phyloP scores from a whole-genome alignment of 2,888 invertebrate genomes.

The Synanthedon andrenaeformis region DNA sequence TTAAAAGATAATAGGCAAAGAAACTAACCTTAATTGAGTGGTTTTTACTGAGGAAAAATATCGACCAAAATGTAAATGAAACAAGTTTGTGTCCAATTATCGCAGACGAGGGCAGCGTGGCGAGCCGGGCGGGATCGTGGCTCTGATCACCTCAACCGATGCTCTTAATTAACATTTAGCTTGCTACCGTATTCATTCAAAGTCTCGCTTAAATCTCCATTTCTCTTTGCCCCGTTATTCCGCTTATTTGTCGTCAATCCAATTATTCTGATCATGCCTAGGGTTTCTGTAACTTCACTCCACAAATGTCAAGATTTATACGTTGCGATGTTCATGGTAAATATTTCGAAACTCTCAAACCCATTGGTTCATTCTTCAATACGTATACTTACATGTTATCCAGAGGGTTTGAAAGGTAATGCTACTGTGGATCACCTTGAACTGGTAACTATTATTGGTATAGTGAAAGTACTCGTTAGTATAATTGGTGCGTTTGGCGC shows the following conservation, averaged over 20 bases:
- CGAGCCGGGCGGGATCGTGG: constrained; percentile 24
- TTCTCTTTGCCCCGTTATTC: constrained; percentile 44
- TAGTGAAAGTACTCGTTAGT: constrained; percentile 65
- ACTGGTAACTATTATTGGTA: constrained; percentile 40
- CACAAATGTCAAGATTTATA: no score
- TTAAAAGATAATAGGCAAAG: not conserved
- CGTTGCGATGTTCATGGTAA: no score
- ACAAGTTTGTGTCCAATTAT: constrained; percentile 44
- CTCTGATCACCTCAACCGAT: constrained; percentile 48
- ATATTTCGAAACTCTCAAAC: no score
- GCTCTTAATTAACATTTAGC: constrained; percentile 61
- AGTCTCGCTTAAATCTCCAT: constrained; percentile 33
- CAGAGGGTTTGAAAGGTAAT: constrained; percentile 22
- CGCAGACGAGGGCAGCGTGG: constrained; percentile 17
- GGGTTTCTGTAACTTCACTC: no score
- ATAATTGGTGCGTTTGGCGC: constrained; percentile 49
- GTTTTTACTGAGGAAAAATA: constrained; percentile 22
- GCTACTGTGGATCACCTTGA: constrained; percentile 51
- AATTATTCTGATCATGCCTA: no score
- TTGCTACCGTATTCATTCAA: constrained; percentile 45
- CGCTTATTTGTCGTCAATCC: constrained; percentile 31
- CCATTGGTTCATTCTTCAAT: no score
- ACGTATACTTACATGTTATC: constrained; percentile 22
- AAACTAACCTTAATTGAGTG: constrained; percentile 23
- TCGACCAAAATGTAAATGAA: constrained; percentile 38